Conservation (phyloP, 2,797 vertebrate species). For the Rhinatrema bivittatum region DNA sequence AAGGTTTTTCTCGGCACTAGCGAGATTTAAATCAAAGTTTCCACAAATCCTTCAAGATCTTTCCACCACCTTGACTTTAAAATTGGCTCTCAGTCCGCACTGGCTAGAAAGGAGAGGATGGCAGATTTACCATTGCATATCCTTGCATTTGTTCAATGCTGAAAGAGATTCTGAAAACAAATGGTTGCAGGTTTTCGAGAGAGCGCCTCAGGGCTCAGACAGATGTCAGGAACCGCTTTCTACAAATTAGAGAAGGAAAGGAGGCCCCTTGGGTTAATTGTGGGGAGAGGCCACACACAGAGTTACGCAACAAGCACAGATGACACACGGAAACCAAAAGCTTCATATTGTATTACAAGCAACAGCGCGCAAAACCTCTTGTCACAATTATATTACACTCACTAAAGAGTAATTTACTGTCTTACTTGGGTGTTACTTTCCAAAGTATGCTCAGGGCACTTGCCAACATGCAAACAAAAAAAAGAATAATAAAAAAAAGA, state of each 20-base stretch:
- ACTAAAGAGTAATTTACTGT: conserved; percentile 5
- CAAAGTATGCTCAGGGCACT: too few species aligned
- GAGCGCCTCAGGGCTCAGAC: conserved; percentile 39
- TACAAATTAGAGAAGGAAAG: conserved; percentile 59
- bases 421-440: not conserved
- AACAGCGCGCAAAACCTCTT: conserved; percentile 36
- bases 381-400: conserved; percentile 24
- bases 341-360: conserved; percentile 42
- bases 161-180: conserved; percentile 1
- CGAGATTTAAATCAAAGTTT: too few species aligned
- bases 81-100: too few species aligned
- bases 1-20: too few species aligned
- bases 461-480: too few species aligned
- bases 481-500: too few species aligned
- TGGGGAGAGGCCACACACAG: conserved; percentile 45
- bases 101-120: too few species aligned
- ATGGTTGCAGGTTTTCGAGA: not conserved
- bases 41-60: too few species aligned
- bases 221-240: conserved; percentile 52
- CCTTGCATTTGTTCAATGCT: conserved; percentile 5
- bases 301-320: conserved; percentile 27
- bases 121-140: too few species aligned
- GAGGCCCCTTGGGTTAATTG: conserved; percentile 51
- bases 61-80: too few species aligned
- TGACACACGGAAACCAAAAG: conserved; percentile 33